Evolutionary conservation across 1,140 invertebrate species (phyloP).

Genomic region (Orussus abietinus): DNA sequence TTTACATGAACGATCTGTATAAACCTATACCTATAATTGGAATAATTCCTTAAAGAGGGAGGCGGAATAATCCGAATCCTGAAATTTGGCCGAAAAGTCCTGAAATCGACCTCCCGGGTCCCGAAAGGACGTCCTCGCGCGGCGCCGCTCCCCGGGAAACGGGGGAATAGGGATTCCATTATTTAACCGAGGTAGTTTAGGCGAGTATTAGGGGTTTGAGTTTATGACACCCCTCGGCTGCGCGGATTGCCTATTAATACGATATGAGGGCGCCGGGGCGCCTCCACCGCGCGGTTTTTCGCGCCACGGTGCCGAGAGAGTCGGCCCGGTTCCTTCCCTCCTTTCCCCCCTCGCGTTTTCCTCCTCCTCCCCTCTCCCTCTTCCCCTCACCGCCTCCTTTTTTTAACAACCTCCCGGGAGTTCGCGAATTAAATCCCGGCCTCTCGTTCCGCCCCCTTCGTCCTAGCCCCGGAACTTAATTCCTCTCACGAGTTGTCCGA

Average conservation of each 20-base stretch:
- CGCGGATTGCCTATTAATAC: constrained; percentile 56
- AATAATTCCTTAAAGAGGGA: too few relatives aligned
- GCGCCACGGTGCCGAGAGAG: constrained; percentile 6
- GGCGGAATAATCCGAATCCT: too few relatives aligned
- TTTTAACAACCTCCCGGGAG: not conserved
- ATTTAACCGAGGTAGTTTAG: constrained; percentile 56
- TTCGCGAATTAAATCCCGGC: too few relatives aligned
- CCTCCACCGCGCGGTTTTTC: constrained; percentile 1
- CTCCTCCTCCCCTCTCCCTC: constrained; percentile 25
- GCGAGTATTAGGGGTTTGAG: constrained; percentile 55
- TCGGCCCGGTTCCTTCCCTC: constrained; percentile 1
- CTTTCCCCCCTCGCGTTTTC: constrained; percentile 26
- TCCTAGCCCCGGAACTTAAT: too few relatives aligned
- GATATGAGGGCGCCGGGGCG: constrained; percentile 49
- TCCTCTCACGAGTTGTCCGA: too few relatives aligned
- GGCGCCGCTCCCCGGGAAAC: constrained; percentile 1
- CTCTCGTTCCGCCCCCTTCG: too few relatives aligned
- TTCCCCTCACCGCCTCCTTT: constrained; percentile 18
- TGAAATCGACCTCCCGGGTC: too few relatives aligned
- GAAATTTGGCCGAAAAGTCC: too few relatives aligned
- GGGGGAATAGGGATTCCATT: constrained; percentile 52
- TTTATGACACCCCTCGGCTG: constrained; percentile 55
- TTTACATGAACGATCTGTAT: too few relatives aligned
- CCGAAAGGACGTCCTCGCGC: too few relatives aligned
- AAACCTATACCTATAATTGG: too few relatives aligned